Base-by-base conservation (phyloP, 2,113 vertebrate genomes). In the Athene noctua region DNA sequence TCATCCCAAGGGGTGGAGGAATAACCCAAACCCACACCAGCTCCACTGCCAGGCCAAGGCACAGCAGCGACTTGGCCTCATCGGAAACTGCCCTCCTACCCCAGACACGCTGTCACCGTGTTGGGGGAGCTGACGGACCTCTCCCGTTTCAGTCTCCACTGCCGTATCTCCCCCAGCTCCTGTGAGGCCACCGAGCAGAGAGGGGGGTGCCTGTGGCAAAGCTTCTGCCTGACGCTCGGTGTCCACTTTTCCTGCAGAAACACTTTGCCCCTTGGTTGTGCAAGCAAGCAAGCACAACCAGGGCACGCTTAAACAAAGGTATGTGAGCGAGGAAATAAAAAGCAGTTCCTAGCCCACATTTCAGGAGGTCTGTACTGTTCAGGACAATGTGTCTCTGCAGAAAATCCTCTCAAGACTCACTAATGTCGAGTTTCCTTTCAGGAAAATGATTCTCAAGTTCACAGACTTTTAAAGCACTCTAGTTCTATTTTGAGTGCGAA, bases 241-340 rank as follows among this genome's bases (percentile, higher is more conserved):
- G 23, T 4, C 66, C 40, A 40, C 40, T n/a, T n/a, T n/a, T n/a
- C n/a, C n/a, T n/a, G n/a, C n/a, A n/a, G n/a, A n/a, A n/a, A n/a
- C n/a, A n/a, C n/a, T n/a, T n/a, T n/a, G n/a, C n/a, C n/a, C n/a
- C n/a, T n/a, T n/a, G n/a, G n/a, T n/a, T n/a, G n/a, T n/a, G n/a
- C 62, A 90, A 90, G 74, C 40, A 86, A 68, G 68, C 19, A 63
- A 54, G 66, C 34, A 40, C 70, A 61, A 9, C 26, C 71, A 68
- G 49, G 58, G 42, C 62, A 77, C 0, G 0, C 36, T 85, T 80
- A 59, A 34, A 42, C 0, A 0, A 80, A 79, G 44, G 15, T 59
- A 4, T 2, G 10, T 30, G 75, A 82, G 73, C 1, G 0, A 74
- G 63, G 84, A 66, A 38, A 30, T n/a, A 36, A 55, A 83, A 74